phyloP scores from a whole-genome alignment of 2,797 vertebrate genomes.

The Poeciliopsis gracilis region DNA sequence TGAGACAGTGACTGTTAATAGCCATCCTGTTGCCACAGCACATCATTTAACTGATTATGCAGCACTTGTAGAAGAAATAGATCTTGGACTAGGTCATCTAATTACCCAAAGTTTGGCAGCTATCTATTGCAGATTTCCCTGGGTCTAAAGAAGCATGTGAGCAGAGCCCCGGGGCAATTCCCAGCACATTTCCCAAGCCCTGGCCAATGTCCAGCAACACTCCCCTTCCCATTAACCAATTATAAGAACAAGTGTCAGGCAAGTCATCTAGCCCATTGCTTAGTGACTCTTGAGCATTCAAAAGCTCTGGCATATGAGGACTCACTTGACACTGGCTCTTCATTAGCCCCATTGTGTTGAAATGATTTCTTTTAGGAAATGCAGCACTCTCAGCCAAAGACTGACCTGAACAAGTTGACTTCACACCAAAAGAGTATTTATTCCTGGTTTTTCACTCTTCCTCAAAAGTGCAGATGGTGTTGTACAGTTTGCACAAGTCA shows the following conservation, averaged over 20 bases:
- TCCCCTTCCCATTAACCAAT: slow-evolving; percentile 49
- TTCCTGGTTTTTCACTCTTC: slow-evolving; percentile 86
- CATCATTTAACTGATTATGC: slow-evolving; percentile 64
- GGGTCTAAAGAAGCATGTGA: slow-evolving; percentile 46
- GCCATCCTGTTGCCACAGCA: slow-evolving; percentile 67
- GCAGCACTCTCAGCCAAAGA: slow-evolving; percentile 28
- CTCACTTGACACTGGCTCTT: slow-evolving; percentile 1
- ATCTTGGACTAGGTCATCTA: slow-evolving; percentile 56
- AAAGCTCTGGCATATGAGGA: slow-evolving; percentile 25
- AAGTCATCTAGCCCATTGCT: slow-evolving; percentile 29
- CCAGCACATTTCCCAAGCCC: slow-evolving; percentile 42
- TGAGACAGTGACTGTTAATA: slow-evolving; percentile 68
- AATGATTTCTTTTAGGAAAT: slow-evolving; percentile 16
- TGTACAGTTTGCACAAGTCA: slow-evolving; percentile 81
- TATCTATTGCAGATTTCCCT: slow-evolving; percentile 61
- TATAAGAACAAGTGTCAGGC: slow-evolving; percentile 47
- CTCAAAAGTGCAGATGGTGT: slow-evolving; percentile 80
- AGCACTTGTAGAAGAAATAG: slow-evolving; percentile 67
- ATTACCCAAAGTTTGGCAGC: slow-evolving; percentile 64
- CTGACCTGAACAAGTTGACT: slow-evolving; percentile 42
- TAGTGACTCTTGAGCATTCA: slow-evolving; percentile 29
- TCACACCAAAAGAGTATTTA: slow-evolving; percentile 87
- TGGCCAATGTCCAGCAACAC: slow-evolving; percentile 42
- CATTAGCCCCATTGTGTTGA: slow-evolving; percentile 24
- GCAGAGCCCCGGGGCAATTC: slow-evolving; percentile 55